phyloP scores from a whole-genome alignment of 2,113 vertebrate species.

The Aldabrachelys gigantea region DNA sequence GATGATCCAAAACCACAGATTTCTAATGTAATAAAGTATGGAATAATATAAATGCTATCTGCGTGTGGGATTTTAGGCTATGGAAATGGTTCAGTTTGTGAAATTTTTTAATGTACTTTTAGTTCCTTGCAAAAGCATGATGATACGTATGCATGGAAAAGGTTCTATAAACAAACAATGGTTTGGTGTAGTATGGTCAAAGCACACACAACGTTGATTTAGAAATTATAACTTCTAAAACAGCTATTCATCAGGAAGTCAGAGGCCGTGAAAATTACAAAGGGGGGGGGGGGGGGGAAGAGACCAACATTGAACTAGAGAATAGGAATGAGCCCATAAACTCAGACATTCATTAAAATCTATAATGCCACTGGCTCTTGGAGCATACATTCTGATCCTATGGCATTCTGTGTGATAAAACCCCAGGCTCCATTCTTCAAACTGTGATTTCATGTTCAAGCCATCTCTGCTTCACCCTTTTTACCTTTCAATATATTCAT shows the following conservation, averaged over 20 bases:
- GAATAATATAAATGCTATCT: not conserved
- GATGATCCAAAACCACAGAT: constrained; percentile 63
- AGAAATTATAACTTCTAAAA: not conserved
- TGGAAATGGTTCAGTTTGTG: not conserved
- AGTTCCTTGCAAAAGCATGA: not conserved
- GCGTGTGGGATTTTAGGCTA: not conserved
- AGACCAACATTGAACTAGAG: fast-evolving
- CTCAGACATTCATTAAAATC: not conserved
- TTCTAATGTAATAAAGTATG: constrained; percentile 56
- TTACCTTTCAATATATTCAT: not conserved
- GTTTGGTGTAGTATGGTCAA: constrained; percentile 4
- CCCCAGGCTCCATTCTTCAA: not conserved
- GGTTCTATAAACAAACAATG: constrained; percentile 7
- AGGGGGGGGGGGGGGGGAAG: not conserved
- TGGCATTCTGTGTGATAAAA: not conserved
- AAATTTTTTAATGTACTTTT: constrained; percentile 5
- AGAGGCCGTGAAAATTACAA: constrained; percentile 17
- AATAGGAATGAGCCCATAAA: not conserved
- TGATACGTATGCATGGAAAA: not conserved
- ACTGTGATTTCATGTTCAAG: not conserved
- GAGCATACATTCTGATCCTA: not conserved
- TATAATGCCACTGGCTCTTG: not conserved
- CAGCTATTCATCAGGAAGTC: not conserved
- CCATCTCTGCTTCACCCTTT: not conserved
- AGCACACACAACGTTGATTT: not conserved